A percentile compares a stretch with the other conserved stretches of the same genome.
Conservation (phyloP, 2,888 invertebrate genomes). For the Halictus ligatus region DNA sequence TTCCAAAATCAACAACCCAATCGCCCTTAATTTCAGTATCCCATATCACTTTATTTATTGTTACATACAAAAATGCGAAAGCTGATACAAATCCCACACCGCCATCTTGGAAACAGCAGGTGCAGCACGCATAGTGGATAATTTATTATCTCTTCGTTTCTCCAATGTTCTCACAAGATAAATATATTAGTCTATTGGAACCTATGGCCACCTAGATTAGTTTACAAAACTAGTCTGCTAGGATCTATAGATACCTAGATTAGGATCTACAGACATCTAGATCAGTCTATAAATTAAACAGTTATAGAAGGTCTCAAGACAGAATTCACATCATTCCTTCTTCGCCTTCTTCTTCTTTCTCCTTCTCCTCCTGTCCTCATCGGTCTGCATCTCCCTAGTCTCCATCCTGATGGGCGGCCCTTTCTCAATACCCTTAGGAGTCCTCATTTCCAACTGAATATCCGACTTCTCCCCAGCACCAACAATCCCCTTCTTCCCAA, state of each 20-base stretch:
- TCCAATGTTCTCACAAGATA: not conserved
- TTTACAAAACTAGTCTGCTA: not conserved
- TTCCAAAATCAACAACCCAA: not conserved
- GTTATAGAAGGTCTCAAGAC: not conserved
- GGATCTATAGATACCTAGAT: not conserved
- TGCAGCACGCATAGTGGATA: not conserved
- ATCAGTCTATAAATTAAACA: too few species aligned
- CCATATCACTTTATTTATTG: not conserved
- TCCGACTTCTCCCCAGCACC: slow-evolving; percentile 89
- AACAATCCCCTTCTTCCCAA: slow-evolving; percentile 90
- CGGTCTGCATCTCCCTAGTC: slow-evolving; percentile 89
- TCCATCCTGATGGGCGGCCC: slow-evolving; percentile 87
- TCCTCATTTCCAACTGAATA: slow-evolving; percentile 90
- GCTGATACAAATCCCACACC: not conserved
- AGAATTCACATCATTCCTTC: slow-evolving; percentile 39
- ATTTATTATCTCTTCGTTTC: not conserved
- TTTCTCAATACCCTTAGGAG: slow-evolving; percentile 88
- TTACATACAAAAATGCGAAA: not conserved
- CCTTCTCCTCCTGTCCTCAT: slow-evolving; percentile 76
- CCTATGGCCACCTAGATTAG: not conserved
- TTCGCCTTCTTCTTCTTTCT: slow-evolving; percentile 48
- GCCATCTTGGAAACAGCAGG: not conserved
- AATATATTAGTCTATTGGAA: not conserved
- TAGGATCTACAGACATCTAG: too few species aligned
- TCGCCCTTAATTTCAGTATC: not conserved